phyloP scores from a whole-genome alignment of 35 echinoderm and acorn worm genomes.

The Amphiura filiformis region DNA sequence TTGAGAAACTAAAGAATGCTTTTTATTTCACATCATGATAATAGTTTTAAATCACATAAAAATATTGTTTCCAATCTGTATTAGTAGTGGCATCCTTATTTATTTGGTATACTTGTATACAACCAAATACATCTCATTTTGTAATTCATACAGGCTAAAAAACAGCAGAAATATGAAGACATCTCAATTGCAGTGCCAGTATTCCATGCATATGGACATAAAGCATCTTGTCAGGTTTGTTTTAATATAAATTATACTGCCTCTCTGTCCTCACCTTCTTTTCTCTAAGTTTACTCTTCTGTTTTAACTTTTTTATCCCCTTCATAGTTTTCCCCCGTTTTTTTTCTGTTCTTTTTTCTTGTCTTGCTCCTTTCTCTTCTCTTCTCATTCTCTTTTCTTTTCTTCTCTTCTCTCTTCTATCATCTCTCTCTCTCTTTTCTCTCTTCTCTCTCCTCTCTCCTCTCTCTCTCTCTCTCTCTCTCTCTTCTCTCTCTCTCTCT shows the following conservation, averaged over 20 bases:
- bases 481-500: background rate
- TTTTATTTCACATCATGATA: background rate
- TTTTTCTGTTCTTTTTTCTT: too few species aligned
- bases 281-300: too few species aligned
- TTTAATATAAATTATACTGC: background rate
- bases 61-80: background rate
- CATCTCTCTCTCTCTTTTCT: background rate
- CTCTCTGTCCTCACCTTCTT: too few species aligned
- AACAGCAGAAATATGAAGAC: background rate
- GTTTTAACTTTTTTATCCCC: background rate
- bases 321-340: background rate
- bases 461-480: background rate
- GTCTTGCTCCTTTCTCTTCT: too few species aligned
- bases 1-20: background rate
- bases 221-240: conserved; percentile 38
- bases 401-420: background rate
- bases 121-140: too few species aligned
- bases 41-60: background rate
- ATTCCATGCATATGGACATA: conserved; percentile 44
- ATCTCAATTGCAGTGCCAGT: conserved; percentile 27
- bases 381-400: background rate
- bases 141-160: background rate
- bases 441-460: background rate
- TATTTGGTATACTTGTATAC: background rate
- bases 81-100: background rate